Evolutionary conservation across 23 tunicate genomes (phyloP), one percentile per base, ranked within the genome.

Genomic region (Ascidia mentula): DNA sequence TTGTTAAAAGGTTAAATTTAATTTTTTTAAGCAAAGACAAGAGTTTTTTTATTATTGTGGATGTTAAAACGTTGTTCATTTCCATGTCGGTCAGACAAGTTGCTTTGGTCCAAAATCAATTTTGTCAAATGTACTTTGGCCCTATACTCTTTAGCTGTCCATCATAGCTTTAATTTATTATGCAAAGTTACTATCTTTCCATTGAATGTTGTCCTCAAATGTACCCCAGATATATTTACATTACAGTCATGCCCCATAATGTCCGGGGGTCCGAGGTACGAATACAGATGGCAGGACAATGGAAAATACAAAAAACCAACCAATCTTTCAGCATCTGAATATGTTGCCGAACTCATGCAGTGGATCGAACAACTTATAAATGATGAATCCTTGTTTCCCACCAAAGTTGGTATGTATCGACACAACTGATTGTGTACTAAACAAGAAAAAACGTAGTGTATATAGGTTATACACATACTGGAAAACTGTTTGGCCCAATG

Each of bases 231-330:
- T 53, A 53, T 20, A 5, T 53, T 3, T 20, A 38, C 18, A 12
- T 45, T 72, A 6, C 40, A 93, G 98, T 72, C 98, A 33, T 93
- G 98, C 82, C 98, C 98, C 2, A 81, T 93, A 38, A 93, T 93
- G 98, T 93, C 93, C 7, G 98, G 98, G 6, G 98, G 98, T 31
- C 93, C 98, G 20, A 88, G 82, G 69, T 93, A 93, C 60, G 98
- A 93, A 46, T 93, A 93, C 85, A 81, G 98, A 38, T 93, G 98
- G 98, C 98, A 93, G 45, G 98, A 93, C 61, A 78, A 79, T 60
- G 87, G 40, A 32, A 93, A 79, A 32, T 95, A 95, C 87, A 95
- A 83, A 74, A 95, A 95, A 60, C 99, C 99, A 34, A 95, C 99
- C 13, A 59, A 60, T 22, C 79, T 95, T 18, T 91, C 99, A 24